These are phyloP conservation scores for Drosophila kanapiae DNA, from an alignment of 1,140 invertebrate genomes.

Conservation along the genomic window DNA sequence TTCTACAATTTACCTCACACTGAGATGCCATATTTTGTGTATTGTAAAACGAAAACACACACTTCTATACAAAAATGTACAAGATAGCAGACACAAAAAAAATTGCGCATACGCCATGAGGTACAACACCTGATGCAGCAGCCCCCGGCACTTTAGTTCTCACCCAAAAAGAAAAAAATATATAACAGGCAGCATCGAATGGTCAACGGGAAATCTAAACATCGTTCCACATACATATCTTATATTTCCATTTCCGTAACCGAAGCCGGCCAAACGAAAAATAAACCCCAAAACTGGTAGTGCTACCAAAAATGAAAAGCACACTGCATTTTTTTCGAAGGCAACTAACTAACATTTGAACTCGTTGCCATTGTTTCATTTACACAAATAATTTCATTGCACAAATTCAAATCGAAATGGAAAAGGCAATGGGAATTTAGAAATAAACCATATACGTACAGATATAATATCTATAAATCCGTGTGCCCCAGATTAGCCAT, in stretches of 20 bases:
- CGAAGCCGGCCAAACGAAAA: conserved; percentile 18
- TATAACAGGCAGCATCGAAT: conserved; percentile 14
- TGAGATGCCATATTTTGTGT: conserved; percentile 57
- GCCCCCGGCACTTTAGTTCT: conserved; percentile 43
- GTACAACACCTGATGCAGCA: conserved; percentile 17
- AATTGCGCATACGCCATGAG: conserved; percentile 35
- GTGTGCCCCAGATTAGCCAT: conserved; percentile 44
- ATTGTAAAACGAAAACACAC: conserved; percentile 7
- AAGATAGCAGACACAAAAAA: conserved; percentile 10
- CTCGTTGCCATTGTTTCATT: conserved; percentile 37
- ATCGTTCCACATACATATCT: conserved; percentile 30
- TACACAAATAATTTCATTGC: conserved; percentile 58
- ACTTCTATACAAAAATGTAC: background rate
- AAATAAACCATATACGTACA: conserved; percentile 8
- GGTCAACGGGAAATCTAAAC: conserved; percentile 36
- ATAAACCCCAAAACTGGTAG: conserved; percentile 4
- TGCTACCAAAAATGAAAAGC: conserved; percentile 28
- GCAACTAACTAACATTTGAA: conserved; percentile 45
- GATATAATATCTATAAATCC: conserved; percentile 53
- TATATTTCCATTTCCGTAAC: conserved; percentile 52
- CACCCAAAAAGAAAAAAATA: conserved; percentile 25
- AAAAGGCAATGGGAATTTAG: conserved; percentile 5
- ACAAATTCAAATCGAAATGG: conserved; percentile 36
- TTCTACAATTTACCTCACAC: conserved; percentile 26
- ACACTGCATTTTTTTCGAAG: conserved; percentile 43